Percentiles rank a stretch among this genome's conserved stretches.
Conservation (phyloP, 2,888 invertebrate species). For the Chloroclystis v-ata region DNA sequence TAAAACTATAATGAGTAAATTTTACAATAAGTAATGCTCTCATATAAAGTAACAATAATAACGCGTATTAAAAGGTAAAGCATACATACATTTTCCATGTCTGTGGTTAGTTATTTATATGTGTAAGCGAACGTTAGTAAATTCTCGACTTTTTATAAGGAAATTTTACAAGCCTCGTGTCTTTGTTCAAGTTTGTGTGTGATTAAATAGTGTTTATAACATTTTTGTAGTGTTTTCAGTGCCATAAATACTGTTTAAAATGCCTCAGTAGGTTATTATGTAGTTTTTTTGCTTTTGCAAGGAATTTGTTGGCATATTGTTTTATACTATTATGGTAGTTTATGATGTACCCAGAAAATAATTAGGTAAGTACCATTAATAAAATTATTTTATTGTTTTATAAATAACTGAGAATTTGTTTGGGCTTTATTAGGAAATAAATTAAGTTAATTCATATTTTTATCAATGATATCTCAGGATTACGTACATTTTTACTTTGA, state of each 20-base stretch:
- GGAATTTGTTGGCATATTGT: background rate
- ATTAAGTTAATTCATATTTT: no score
- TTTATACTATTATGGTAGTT: background rate
- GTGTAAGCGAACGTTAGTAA: conserved; percentile 29
- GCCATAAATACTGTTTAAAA: conserved; percentile 14
- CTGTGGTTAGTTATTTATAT: conserved; percentile 39
- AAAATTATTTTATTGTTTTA: no score
- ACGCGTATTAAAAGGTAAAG: background rate
- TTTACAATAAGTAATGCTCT: no score
- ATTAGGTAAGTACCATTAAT: no score
- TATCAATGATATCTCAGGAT: no score
- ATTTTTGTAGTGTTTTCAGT: conserved; percentile 34
- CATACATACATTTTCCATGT: conserved; percentile 16
- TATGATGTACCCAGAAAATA: no score
- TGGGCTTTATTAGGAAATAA: no score
- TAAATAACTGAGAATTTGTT: no score
- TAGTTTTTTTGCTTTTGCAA: conserved; percentile 9
- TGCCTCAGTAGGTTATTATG: conserved; percentile 14
- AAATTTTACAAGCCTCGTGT: conserved; percentile 40
- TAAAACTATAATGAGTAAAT: no score
- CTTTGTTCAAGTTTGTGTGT: conserved; percentile 32
- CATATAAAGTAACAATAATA: no score
- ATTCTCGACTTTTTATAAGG: conserved; percentile 29
- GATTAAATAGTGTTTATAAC: conserved; percentile 31
- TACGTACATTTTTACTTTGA: no score